A percentile compares a stretch with the other conserved stretches of the same genome.
Evolutionary conservation across 1,140 invertebrate genomes (phyloP).

Genomic region (Cotesia chilonis): DNA sequence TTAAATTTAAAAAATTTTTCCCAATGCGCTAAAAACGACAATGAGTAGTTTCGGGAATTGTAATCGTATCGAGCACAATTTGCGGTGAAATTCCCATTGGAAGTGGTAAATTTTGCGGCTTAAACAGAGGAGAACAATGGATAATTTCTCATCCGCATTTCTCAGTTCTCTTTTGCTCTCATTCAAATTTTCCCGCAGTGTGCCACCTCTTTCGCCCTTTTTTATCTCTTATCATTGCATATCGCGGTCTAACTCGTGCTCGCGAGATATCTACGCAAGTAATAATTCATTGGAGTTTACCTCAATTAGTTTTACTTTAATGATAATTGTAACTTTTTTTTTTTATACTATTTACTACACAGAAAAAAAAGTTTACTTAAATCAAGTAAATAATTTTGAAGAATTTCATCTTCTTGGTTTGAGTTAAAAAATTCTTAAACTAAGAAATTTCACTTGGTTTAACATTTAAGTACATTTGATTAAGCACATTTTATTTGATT

Average conservation of each 20-base stretch:
- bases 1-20: too few relatives aligned
- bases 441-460: too few relatives aligned
- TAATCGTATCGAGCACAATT: background rate
- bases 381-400: too few relatives aligned
- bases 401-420: too few relatives aligned
- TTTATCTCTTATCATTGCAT: too few relatives aligned
- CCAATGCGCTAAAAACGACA: background rate
- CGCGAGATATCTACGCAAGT: too few relatives aligned
- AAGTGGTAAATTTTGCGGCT: slow-evolving; percentile 7
- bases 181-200: background rate
- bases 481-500: too few relatives aligned
- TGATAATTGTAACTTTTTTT: background rate
- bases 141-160: background rate
- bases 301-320: background rate
- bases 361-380: too few relatives aligned
- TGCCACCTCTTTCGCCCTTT: background rate
- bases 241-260: too few relatives aligned
- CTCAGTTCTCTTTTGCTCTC: background rate
- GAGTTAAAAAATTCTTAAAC: too few relatives aligned
- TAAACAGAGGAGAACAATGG: slow-evolving; percentile 6
- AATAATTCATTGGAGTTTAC: background rate
- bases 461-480: too few relatives aligned
- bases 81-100: background rate
- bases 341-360: too few relatives aligned
- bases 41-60: background rate